Conservation (phyloP, 2,113 vertebrate species). For the Cariama cristata region DNA sequence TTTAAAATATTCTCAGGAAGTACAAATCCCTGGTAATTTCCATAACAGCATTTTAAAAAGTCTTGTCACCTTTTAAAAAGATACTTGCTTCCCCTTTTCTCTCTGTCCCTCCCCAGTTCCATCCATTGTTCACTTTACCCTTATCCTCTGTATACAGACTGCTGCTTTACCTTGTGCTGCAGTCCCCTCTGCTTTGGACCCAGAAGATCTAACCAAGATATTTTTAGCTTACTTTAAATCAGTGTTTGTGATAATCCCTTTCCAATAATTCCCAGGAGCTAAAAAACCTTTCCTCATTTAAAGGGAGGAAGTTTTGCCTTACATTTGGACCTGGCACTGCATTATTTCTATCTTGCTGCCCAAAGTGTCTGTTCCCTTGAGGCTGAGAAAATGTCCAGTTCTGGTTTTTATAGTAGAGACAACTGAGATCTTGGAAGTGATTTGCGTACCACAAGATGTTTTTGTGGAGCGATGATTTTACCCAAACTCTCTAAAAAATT, state of each 20-base stretch:
- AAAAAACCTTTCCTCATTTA: background rate
- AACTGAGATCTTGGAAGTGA: background rate
- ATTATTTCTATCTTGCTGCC: background rate
- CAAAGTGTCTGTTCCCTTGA: background rate
- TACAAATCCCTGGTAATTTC: constrained; percentile 11
- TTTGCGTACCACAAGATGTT: background rate
- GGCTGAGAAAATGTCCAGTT: background rate
- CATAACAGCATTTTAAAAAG: background rate
- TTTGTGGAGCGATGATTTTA: background rate
- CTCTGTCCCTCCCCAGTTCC: background rate
- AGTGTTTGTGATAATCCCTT: constrained; percentile 2
- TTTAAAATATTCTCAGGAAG: constrained; percentile 18
- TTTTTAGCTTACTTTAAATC: background rate
- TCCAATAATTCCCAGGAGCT: background rate
- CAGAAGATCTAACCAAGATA: background rate
- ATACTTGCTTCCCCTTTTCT: background rate
- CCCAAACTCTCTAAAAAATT: background rate
- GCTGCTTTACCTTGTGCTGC: background rate
- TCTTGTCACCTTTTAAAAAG: background rate
- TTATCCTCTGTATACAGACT: background rate
- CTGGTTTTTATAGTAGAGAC: background rate
- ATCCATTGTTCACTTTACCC: background rate
- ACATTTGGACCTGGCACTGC: background rate
- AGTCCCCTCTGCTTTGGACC: background rate
- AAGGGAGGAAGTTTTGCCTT: background rate